phyloP scores from a whole-genome alignment of 2,888 invertebrate genomes.

The Uloborus plumipes region DNA sequence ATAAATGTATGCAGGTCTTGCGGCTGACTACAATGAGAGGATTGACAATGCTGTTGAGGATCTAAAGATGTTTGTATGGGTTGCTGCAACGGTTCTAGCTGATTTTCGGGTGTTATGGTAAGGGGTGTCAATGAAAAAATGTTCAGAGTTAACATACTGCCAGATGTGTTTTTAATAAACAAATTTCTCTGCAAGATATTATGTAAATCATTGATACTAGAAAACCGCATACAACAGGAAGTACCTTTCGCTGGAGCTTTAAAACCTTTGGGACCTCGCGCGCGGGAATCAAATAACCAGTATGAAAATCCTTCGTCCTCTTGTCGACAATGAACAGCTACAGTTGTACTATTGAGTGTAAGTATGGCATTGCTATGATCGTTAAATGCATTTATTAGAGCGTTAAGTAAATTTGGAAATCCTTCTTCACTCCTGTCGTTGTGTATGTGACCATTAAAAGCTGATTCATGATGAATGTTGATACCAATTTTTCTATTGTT shows the following conservation, averaged over 20 bases:
- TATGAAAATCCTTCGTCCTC: not conserved
- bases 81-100: not conserved
- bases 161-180: not conserved
- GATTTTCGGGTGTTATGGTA: not conserved
- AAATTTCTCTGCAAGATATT: not conserved
- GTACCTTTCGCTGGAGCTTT: not conserved
- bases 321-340: not conserved
- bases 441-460: not conserved
- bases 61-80: not conserved
- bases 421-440: not conserved
- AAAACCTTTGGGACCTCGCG: not conserved
- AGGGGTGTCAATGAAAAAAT: not conserved
- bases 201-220: not conserved
- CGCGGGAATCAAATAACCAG: not conserved
- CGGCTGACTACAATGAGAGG: not conserved
- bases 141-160: not conserved
- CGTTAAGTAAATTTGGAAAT: not conserved
- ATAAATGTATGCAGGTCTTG: not conserved
- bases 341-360: not conserved
- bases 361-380: not conserved
- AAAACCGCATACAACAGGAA: not conserved
- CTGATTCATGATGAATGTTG: not conserved
- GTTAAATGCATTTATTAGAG: not conserved
- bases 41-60: not conserved
- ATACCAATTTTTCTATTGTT: not conserved